A percentile compares a stretch with the other conserved stretches of the same genome.
Conservation (phyloP, 2,888 invertebrate genomes). For the Nezara viridula region DNA sequence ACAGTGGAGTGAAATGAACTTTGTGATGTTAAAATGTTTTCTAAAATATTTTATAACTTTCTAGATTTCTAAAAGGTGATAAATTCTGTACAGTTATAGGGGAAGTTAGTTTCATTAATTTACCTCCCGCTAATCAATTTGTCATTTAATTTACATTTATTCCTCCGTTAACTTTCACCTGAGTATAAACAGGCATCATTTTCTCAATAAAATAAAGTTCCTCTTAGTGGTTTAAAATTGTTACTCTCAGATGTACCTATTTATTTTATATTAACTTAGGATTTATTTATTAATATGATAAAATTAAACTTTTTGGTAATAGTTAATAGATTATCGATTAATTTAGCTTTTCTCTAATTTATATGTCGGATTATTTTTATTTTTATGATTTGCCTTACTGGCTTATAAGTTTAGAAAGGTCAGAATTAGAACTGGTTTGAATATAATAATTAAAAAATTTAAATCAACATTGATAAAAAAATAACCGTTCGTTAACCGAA, state of each 20-base stretch:
- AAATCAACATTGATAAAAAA: too few species aligned
- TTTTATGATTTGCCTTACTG: too few species aligned
- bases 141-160: slow-evolving; percentile 21
- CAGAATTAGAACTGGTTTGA: too few species aligned
- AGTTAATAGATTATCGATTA: neutral
- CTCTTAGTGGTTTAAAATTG: neutral
- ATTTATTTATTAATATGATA: too few species aligned
- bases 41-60: slow-evolving; percentile 42
- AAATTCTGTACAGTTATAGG: neutral
- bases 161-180: neutral
- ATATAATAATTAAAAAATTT: too few species aligned
- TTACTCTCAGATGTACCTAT: neutral
- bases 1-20: neutral
- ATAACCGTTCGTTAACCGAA: too few species aligned
- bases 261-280: neutral
- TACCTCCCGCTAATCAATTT: neutral
- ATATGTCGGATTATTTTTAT: too few species aligned
- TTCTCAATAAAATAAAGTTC: neutral
- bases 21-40: neutral
- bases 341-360: too few species aligned
- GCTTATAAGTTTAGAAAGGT: too few species aligned
- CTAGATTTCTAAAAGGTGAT: slow-evolving; percentile 21
- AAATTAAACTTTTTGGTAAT: neutral
- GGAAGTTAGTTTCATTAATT: slow-evolving; percentile 22
- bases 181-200: neutral